phyloP scores from a whole-genome alignment of 2,113 vertebrate genomes.

The Pogonocichla stellata region DNA sequence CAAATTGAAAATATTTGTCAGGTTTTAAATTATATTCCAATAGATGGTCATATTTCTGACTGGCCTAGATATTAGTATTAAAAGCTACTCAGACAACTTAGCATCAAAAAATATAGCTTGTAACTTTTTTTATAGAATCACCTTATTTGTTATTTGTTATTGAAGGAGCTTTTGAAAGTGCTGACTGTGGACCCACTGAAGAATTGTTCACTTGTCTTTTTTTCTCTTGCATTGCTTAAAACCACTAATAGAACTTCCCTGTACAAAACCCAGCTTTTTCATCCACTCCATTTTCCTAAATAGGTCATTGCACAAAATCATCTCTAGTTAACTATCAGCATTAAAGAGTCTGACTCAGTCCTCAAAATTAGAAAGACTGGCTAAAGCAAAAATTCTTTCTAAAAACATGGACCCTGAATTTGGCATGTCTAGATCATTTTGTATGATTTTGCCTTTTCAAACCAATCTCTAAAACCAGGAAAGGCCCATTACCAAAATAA shows the following conservation, averaged over 20 bases:
- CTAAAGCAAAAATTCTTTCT: not conserved
- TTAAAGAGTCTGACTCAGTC: not conserved
- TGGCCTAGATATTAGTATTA: not conserved
- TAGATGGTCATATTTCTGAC: not conserved
- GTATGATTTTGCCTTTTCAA: not conserved
- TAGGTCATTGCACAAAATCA: not conserved
- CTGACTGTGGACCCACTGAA: not conserved
- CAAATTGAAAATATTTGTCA: not conserved
- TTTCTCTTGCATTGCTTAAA: not conserved
- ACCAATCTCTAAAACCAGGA: not conserved
- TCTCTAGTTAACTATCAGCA: not conserved
- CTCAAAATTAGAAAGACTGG: not conserved
- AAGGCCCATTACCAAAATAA: not conserved
- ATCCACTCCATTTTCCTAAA: not conserved
- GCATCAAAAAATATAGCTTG: not conserved
- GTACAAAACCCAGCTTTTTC: not conserved
- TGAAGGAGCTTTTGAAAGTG: not conserved
- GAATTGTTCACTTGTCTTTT: not conserved
- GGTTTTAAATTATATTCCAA: not conserved
- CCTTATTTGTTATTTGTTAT: not conserved
- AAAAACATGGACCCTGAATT: not conserved
- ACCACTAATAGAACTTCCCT: not conserved
- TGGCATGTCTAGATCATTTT: not conserved
- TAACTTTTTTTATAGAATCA: not conserved
- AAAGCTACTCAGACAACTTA: not conserved